Evolutionary conservation across 2,113 vertebrate genomes (phyloP).

Genomic region (Rhinogobius similis): DNA sequence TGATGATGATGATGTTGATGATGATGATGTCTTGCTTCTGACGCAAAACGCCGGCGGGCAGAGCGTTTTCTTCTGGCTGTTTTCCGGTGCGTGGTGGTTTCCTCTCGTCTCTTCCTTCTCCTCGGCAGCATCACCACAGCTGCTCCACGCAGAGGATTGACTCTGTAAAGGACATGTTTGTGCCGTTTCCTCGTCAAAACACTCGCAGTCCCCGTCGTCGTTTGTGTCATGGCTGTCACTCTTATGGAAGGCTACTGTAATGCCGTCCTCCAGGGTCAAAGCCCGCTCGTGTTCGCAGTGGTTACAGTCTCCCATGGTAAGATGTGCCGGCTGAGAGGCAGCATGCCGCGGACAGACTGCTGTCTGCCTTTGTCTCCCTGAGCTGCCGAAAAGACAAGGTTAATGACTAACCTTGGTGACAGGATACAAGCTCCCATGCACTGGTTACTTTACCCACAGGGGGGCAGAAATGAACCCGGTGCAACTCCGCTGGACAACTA

Average conservation of each 20-base stretch:
- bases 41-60: conserved; percentile 49
- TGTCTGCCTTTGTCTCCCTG: conserved; percentile 38
- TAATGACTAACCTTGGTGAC: conserved; percentile 73
- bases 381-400: conserved; percentile 50
- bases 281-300: conserved; percentile 34
- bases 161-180: conserved; percentile 43
- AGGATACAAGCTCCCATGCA: conserved; percentile 26
- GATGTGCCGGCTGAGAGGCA: conserved; percentile 59
- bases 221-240: conserved; percentile 49
- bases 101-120: conserved; percentile 8
- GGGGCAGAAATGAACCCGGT: conserved; percentile 51
- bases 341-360: conserved; percentile 67
- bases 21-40: conserved; percentile 20
- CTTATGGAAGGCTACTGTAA: conserved; percentile 61
- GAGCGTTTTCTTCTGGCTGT: conserved; percentile 8
- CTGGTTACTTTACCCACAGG: conserved; percentile 56
- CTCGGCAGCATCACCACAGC: conserved; percentile 25
- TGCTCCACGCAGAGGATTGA: conserved; percentile 2
- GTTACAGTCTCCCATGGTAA: conserved; percentile 67
- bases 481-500: conserved; percentile 40
- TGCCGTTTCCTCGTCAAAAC: conserved; percentile 22
- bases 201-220: conserved; percentile 8
- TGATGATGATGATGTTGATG: conserved; percentile 36
- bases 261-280: conserved; percentile 54
- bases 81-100: conserved; percentile 15